A percentile compares a stretch with the other conserved stretches of the same genome.
Evolutionary conservation across 2,888 invertebrate genomes (phyloP).

Genomic region (Frankliniella fusca): DNA sequence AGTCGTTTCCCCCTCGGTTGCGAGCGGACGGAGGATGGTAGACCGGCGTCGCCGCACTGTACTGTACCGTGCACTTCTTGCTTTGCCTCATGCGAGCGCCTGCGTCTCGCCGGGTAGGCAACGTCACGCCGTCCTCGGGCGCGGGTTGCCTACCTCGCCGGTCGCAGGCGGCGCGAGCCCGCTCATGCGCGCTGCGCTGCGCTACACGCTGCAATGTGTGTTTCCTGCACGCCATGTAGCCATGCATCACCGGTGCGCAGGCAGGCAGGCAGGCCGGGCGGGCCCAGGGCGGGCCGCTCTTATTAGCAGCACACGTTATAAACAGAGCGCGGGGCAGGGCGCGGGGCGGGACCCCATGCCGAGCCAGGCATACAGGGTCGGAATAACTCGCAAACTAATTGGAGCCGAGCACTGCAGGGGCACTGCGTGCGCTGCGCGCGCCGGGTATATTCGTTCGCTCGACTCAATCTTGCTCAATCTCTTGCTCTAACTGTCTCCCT

Average conservation of each 20-base stretch:
- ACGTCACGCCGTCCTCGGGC: too few species aligned
- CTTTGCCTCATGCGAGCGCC: too few species aligned
- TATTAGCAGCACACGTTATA: constrained; percentile 6
- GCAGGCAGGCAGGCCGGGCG: neutral
- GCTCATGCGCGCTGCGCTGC: neutral
- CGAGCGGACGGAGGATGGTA: too few species aligned
- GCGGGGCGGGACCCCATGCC: neutral
- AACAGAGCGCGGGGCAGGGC: neutral
- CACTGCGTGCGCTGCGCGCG: too few species aligned
- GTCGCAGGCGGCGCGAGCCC: neutral
- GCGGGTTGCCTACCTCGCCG: too few species aligned
- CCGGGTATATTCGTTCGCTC: too few species aligned
- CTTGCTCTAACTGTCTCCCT: neutral
- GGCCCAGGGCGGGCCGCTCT: neutral
- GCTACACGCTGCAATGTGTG: neutral
- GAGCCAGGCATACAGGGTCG: neutral
- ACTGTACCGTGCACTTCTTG: too few species aligned
- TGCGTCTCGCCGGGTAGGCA: too few species aligned
- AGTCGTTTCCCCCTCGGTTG: too few species aligned
- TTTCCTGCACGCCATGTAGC: neutral
- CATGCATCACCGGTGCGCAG: constrained; percentile 9
- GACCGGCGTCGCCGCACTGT: too few species aligned
- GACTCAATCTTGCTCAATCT: neutral
- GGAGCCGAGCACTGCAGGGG: neutral
- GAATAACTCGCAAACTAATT: constrained; percentile 18